Conservation (phyloP, 64 coral and sea anemone species). For the Pocillopora verrucosa region DNA sequence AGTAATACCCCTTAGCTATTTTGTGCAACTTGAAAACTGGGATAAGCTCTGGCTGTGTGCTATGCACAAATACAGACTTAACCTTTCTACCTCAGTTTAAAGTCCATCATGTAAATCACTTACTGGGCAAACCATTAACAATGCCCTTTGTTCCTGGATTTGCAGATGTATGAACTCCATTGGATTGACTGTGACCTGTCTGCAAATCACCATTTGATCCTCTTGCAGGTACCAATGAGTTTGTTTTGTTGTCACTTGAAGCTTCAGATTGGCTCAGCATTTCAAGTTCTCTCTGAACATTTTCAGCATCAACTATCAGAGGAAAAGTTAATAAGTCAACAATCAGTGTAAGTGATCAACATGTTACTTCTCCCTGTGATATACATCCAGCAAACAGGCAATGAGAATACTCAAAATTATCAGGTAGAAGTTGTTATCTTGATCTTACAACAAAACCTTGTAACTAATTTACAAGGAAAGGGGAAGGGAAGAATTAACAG, state of each 20-base stretch:
- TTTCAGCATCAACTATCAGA: slow-evolving; percentile 85
- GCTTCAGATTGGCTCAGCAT: slow-evolving; percentile 74
- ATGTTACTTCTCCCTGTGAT: too few relatives aligned
- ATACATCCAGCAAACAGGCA: too few relatives aligned
- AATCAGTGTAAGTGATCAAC: background rate
- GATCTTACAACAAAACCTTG: too few relatives aligned
- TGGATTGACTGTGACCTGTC: background rate
- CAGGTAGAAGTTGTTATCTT: too few relatives aligned
- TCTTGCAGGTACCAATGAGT: slow-evolving; percentile 17
- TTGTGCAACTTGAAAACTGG: too few relatives aligned
- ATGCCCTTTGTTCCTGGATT: background rate
- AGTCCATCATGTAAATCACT: background rate
- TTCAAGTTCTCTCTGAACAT: slow-evolving; percentile 86
- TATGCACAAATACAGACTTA: too few relatives aligned
- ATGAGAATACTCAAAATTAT: too few relatives aligned
- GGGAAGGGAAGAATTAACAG: too few relatives aligned
- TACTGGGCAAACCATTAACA: slow-evolving; percentile 25
- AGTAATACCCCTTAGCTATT: too few relatives aligned
- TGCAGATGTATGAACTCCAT: background rate
- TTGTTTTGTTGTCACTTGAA: background rate
- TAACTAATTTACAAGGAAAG: too few relatives aligned
- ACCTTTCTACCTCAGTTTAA: too few relatives aligned
- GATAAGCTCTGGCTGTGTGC: too few relatives aligned
- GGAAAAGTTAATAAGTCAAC: background rate
- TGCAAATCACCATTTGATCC: background rate